phyloP scores from a whole-genome alignment of 2,888 invertebrate genomes.

The Hirtodrosophila duncani region DNA sequence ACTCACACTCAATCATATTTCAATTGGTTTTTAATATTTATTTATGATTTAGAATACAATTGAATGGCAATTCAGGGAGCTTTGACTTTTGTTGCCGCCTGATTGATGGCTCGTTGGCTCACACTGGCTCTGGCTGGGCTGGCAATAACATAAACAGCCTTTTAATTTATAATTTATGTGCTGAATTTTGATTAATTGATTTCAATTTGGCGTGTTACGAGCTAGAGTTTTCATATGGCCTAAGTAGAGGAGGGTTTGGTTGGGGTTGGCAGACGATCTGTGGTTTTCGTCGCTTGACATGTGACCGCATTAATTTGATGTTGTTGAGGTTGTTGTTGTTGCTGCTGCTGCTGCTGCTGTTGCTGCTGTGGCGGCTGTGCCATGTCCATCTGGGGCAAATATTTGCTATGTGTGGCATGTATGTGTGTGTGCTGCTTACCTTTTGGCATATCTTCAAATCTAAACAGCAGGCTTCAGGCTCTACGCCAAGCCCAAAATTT shows the following conservation, averaged over 20 bases:
- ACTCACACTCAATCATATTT: conserved; percentile 37
- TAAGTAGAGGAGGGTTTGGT: too few relatives aligned
- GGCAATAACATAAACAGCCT: conserved; percentile 33
- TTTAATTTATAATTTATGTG: conserved; percentile 72
- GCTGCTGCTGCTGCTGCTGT: conserved; percentile 20
- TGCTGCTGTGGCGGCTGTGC: conserved; percentile 39
- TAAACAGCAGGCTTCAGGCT: conserved; percentile 34
- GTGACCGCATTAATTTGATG: conserved; percentile 50
- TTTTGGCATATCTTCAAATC: conserved; percentile 58
- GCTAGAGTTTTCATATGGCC: neutral
- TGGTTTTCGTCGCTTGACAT: conserved; percentile 63
- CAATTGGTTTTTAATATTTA: conserved; percentile 58
- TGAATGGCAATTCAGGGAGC: conserved; percentile 28
- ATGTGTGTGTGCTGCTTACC: conserved; percentile 33
- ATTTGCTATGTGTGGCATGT: conserved; percentile 13
- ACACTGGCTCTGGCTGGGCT: conserved; percentile 5
- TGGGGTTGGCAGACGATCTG: conserved; percentile 12
- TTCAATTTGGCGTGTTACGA: conserved; percentile 48
- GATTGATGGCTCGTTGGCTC: conserved; percentile 50
- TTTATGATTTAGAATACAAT: conserved; percentile 55
- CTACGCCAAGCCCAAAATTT: conserved; percentile 49
- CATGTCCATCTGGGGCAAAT: conserved; percentile 3
- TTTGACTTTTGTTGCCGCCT: conserved; percentile 20
- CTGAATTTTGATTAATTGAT: conserved; percentile 66
- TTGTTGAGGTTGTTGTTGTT: too few relatives aligned